A percentile compares a stretch with the other conserved stretches of the same genome.
Evolutionary conservation across 2,113 vertebrate genomes (phyloP).

Genomic region (Cyprinodon tularosa): DNA sequence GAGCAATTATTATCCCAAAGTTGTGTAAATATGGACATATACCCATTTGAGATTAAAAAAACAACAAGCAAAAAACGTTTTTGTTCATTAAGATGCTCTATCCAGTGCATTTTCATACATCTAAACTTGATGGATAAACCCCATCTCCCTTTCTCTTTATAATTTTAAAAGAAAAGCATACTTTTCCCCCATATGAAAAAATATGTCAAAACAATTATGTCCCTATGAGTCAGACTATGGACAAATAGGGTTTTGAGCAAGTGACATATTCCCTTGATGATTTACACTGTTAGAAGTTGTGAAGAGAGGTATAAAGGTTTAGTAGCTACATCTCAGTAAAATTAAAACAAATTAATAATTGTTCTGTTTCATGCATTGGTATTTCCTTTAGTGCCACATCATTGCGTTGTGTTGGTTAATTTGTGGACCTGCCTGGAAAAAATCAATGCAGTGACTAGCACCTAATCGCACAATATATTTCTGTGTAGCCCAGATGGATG

Average conservation of each 20-base stretch:
- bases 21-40: no score
- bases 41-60: no score
- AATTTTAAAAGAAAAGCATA: no score
- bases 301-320: slow-evolving; percentile 45
- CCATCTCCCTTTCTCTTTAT: no score
- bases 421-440: slow-evolving; percentile 50
- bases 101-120: no score
- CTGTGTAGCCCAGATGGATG: slow-evolving; percentile 40
- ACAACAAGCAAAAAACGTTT: no score
- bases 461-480: slow-evolving; percentile 48
- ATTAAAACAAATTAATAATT: slow-evolving; percentile 63
- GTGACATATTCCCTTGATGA: slow-evolving; percentile 67
- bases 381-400: slow-evolving; percentile 44
- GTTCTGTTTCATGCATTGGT: slow-evolving; percentile 33
- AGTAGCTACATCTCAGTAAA: slow-evolving; percentile 33
- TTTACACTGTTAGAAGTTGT: slow-evolving; percentile 65
- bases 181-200: neutral
- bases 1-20: no score
- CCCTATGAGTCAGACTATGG: slow-evolving; percentile 65
- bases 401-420: slow-evolving; percentile 43
- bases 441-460: slow-evolving; percentile 62
- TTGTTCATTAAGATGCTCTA: no score
- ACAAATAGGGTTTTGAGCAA: slow-evolving; percentile 45
- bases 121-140: no score
- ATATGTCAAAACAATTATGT: neutral